Evolutionary conservation across 2,113 vertebrate species (phyloP), one percentile per base, ranked within the genome.

Genomic region (Aspiorhynchus laticeps): DNA sequence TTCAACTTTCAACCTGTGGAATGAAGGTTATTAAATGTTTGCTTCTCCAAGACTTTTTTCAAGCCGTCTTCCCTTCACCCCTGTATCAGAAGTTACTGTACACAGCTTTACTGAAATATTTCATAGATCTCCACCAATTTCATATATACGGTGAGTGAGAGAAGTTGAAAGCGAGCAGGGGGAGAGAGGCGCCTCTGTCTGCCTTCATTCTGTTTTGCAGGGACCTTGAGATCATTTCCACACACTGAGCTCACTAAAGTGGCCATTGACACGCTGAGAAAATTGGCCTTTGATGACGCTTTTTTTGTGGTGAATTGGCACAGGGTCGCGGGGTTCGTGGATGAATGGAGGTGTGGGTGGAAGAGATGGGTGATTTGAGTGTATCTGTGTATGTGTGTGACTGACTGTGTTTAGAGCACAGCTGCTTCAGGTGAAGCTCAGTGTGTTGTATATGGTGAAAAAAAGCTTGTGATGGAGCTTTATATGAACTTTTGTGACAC

Each of bases 211-310:
- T 51, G 83, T 65, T 74, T 83, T 83, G 63, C 53, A 5, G 14
- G 36, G 80, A 73, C 19, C 41, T 69, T 26, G 26, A 61, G 53
- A 71, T 73, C 31, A 71, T 74, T 85, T 33, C 80, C 59, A n/a
- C 78, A 38, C 79, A 24, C 86, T 48, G 77, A 80, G 46, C n/a
- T 9, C 31, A 38, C 21, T 74, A 88, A 92, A 93, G 85, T 75
- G 80, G 81, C 85, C 89, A 89, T 88, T 91, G 89, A 65, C 80
- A 91, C 90, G 75, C 85, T 76, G 88, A 46, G 83, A 86, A 90
- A 90, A 93, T 89, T 91, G 88, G 53, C 19, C 61, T 90, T 91
- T 92, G 90, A 92, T 93, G 91, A 90, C 65, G 46, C 86, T 79
- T 41, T 83, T 83, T 90, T 84, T 81, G 85, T 21, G 48, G 6